Conservation (phyloP, 2,888 invertebrate species). For the Cephus runcator region DNA sequence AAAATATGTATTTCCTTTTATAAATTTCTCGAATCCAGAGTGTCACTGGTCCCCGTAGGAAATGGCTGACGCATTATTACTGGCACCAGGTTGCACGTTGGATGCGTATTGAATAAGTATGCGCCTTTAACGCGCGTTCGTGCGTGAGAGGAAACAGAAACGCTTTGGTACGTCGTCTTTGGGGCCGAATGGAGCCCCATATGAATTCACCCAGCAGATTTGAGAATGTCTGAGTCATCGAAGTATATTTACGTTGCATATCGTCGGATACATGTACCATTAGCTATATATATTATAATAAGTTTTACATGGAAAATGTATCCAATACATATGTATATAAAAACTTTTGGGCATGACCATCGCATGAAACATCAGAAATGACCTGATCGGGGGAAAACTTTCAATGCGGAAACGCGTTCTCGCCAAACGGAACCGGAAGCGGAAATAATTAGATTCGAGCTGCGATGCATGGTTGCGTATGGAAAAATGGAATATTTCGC, state of each 20-base stretch:
- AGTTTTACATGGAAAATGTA: background rate
- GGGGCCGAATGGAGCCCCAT: background rate
- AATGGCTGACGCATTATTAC: conserved; percentile 1
- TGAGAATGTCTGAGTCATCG: background rate
- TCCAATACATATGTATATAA: background rate
- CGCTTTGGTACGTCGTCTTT: background rate
- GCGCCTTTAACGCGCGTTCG: conserved; percentile 14
- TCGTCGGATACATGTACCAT: background rate
- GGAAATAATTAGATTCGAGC: background rate
- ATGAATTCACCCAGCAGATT: background rate
- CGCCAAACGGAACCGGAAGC: background rate
- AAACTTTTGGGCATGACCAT: background rate
- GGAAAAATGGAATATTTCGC: background rate
- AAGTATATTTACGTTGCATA: background rate
- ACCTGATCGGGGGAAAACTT: background rate
- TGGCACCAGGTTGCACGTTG: conserved; percentile 8
- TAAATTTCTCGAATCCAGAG: background rate
- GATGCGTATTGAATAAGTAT: conserved; percentile 21
- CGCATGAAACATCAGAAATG: background rate
- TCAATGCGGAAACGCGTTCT: background rate
- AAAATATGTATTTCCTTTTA: background rate
- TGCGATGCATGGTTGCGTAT: background rate
- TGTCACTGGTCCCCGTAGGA: background rate
- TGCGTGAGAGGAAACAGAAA: conserved; percentile 34
- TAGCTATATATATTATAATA: background rate